Percentiles rank a stretch among this genome's conserved stretches.
phyloP scores from a whole-genome alignment of 2,888 invertebrate species.

The Clostera curtula region DNA sequence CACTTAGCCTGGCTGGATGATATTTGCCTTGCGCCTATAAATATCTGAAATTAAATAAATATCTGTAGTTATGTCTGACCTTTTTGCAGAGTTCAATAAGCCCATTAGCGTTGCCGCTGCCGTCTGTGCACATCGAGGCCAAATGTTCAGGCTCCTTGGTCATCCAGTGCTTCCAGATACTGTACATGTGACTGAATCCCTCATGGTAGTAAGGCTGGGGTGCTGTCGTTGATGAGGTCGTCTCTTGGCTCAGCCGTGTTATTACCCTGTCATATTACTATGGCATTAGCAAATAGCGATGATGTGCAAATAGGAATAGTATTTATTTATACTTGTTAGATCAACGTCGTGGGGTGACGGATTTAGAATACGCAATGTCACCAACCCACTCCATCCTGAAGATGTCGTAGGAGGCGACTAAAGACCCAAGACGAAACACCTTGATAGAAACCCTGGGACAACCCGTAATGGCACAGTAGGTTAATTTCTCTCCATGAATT shows the following conservation, averaged over 20 bases:
- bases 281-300: background rate
- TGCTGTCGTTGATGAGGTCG: conserved; percentile 23
- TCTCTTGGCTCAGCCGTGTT: conserved; percentile 33
- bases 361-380: no score
- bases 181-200: conserved; percentile 74
- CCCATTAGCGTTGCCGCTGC: conserved; percentile 65
- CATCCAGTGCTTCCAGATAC: conserved; percentile 87
- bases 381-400: no score
- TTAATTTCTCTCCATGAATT: no score
- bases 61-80: no score
- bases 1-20: background rate
- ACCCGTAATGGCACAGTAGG: no score
- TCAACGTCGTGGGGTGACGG: no score
- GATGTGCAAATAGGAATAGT: no score
- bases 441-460: no score
- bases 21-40: background rate
- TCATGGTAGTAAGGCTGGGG: conserved; percentile 48
- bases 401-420: no score
- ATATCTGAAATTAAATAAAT: no score
- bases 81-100: conserved; percentile 76
- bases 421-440: no score
- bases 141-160: conserved; percentile 80
- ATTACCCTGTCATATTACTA: conserved; percentile 34
- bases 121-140: conserved; percentile 76
- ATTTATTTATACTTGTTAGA: no score